A percentile compares a stretch with the other conserved stretches of the same genome.
Conservation (phyloP, 2,113 vertebrate genomes). For the Rissa tridactyla region DNA sequence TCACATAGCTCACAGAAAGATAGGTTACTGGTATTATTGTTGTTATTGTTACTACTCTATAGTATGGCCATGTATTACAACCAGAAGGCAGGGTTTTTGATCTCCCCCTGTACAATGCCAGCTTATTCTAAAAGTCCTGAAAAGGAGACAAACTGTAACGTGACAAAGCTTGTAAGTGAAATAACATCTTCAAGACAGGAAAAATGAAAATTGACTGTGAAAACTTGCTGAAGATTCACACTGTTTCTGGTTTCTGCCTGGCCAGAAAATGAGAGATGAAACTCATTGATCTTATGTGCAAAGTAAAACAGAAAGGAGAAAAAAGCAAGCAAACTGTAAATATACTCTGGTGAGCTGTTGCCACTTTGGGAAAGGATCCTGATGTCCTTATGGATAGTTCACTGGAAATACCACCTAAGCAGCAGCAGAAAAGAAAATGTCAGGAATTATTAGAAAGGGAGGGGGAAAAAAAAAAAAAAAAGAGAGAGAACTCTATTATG, state of each 20-base stretch:
- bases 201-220: not conserved
- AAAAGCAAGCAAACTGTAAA: not conserved
- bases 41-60: not conserved
- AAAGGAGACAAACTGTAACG: not conserved
- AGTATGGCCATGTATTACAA: not conserved
- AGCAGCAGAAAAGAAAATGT: not conserved
- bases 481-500: not conserved
- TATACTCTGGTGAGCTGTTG: not conserved
- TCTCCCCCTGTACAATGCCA: accelerated
- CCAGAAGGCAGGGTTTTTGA: accelerated
- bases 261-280: not conserved
- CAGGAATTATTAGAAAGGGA: not conserved
- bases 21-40: not conserved
- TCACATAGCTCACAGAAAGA: not conserved
- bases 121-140: not conserved
- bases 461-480: not conserved
- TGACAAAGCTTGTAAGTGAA: not conserved
- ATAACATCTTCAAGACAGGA: not conserved
- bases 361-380: not conserved
- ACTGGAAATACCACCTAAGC: not conserved
- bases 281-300: not conserved
- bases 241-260: not conserved
- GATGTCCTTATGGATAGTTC: not conserved
- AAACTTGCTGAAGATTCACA: not conserved
- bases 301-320: not conserved